Evolutionary conservation across 2,888 invertebrate genomes (phyloP).

Genomic region (Oegoconia quadripuncta): DNA sequence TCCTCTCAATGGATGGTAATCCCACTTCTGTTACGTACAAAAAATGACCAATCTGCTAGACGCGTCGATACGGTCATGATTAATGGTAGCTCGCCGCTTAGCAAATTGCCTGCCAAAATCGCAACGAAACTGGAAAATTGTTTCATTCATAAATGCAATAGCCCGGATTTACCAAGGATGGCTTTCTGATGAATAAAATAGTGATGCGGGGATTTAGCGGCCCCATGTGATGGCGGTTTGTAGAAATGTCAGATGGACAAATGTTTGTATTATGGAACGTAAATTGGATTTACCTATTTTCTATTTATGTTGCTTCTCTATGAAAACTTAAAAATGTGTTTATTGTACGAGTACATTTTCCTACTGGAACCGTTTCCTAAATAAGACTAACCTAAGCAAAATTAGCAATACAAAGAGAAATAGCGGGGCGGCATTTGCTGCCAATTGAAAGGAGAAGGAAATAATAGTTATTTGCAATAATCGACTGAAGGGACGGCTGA

Average conservation of each 20-base stretch:
- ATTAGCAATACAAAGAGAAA: constrained; percentile 69
- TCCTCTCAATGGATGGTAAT: constrained; percentile 50
- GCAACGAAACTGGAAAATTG: constrained; percentile 73
- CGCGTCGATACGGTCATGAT: constrained; percentile 68
- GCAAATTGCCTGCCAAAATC: constrained; percentile 70
- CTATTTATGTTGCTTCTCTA: not conserved
- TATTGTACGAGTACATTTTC: no score
- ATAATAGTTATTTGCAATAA: constrained; percentile 73
- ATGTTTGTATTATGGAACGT: constrained; percentile 36
- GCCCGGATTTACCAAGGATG: constrained; percentile 57
- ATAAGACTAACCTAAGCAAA: constrained; percentile 57
- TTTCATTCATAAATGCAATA: constrained; percentile 72
- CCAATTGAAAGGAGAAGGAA: constrained; percentile 66
- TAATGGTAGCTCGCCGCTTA: constrained; percentile 63
- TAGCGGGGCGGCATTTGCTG: constrained; percentile 40
- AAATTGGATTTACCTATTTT: constrained; percentile 16
- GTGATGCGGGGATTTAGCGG: constrained; percentile 41
- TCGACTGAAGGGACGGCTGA: constrained; percentile 74
- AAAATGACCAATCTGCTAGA: constrained; percentile 67
- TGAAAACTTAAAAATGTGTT: no score
- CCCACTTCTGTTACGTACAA: constrained; percentile 47
- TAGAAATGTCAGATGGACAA: constrained; percentile 42
- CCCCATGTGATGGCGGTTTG: constrained; percentile 48
- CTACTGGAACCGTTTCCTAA: constrained; percentile 27
- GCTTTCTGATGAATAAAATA: constrained; percentile 66